Evolutionary conservation across 2,113 vertebrate species (phyloP).

Genomic region (Ellobius talpinus): DNA sequence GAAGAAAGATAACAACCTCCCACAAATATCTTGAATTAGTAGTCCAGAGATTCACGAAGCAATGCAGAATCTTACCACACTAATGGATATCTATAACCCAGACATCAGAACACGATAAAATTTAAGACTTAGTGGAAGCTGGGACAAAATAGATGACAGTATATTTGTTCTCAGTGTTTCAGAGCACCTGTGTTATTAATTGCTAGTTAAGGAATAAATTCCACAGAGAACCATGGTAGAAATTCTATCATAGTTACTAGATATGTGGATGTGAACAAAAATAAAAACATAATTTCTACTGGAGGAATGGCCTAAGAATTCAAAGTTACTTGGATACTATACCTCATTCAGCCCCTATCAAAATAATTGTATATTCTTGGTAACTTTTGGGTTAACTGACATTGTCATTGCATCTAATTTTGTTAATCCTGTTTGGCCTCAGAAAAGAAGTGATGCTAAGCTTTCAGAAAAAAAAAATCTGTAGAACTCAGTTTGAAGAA

Average conservation of each 20-base stretch:
- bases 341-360: rapidly evolving
- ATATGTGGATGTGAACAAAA: neutral
- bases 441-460: neutral
- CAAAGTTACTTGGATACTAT: neutral
- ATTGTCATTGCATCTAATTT: neutral
- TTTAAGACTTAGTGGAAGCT: neutral
- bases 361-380: neutral
- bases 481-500: neutral
- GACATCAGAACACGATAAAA: neutral
- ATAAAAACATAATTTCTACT: neutral
- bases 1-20: neutral
- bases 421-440: neutral
- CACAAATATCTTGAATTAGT: neutral
- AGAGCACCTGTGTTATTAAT: neutral
- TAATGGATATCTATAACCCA: neutral
- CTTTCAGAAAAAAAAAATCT: neutral
- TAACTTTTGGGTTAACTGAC: neutral
- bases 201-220: neutral
- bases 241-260: neutral
- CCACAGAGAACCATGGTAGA: neutral
- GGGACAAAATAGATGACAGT: neutral
- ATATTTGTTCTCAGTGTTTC: neutral
- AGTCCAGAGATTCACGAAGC: neutral
- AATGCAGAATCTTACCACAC: neutral
- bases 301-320: neutral